These are phyloP conservation scores for Drosophila orosa DNA, from an alignment of 1,140 invertebrate genomes.

Conservation along the genomic window DNA sequence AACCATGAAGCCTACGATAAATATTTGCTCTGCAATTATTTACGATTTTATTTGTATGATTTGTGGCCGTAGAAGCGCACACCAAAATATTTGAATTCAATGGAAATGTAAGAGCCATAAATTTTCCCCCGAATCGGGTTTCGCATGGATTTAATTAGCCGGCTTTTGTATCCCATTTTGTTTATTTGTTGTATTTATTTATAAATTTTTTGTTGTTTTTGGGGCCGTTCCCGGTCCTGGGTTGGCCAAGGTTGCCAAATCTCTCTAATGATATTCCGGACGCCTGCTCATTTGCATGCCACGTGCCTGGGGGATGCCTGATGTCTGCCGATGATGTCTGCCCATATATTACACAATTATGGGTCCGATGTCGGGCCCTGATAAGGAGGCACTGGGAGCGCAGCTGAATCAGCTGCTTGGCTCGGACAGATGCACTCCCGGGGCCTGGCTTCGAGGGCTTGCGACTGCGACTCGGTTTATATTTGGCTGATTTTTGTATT, in stretches of 20 bases:
- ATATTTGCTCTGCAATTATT: constrained; percentile 66
- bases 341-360: constrained; percentile 57
- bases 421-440: constrained; percentile 36
- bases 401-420: constrained; percentile 24
- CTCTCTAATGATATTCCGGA: constrained; percentile 69
- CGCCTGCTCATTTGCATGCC: constrained; percentile 61
- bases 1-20: constrained; percentile 14
- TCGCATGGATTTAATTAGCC: constrained; percentile 74
- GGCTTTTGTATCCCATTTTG: constrained; percentile 8
- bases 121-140: constrained; percentile 59
- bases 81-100: constrained; percentile 65
- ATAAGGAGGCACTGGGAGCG: constrained; percentile 48
- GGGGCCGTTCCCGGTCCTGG: constrained; percentile 18
- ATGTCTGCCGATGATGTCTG: constrained; percentile 49
- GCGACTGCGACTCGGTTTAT: constrained; percentile 18
- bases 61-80: constrained; percentile 12
- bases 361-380: constrained; percentile 54
- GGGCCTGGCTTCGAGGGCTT: neutral
- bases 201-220: constrained; percentile 9
- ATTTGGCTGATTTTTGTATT: constrained; percentile 9
- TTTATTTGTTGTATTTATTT: neutral
- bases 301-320: constrained; percentile 51
- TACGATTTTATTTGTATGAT: constrained; percentile 30
- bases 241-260: constrained; percentile 48
- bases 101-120: constrained; percentile 68